Conservation (phyloP, 2,113 vertebrate species). For the Collichthys lucidus region DNA sequence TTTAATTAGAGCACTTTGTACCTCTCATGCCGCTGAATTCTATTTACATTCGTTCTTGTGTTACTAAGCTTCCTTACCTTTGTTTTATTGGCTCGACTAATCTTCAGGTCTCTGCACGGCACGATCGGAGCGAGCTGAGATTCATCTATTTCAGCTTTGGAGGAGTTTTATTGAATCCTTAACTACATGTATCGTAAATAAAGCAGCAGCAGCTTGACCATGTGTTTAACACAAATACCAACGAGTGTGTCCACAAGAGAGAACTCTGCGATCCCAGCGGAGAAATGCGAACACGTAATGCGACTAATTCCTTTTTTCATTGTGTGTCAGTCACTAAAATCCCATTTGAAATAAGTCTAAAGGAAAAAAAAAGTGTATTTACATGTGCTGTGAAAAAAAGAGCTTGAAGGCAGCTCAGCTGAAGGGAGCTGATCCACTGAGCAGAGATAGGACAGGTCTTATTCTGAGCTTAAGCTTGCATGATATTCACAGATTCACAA, state of each 20-base stretch:
- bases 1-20: conserved; percentile 81
- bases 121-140: conserved; percentile 25
- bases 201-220: not conserved
- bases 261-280: conserved; percentile 20
- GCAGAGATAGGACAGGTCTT: conserved; percentile 54
- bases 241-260: not conserved
- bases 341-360: conserved; percentile 53
- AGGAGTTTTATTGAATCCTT: conserved; percentile 7
- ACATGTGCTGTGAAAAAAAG: conserved; percentile 64
- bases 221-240: not conserved
- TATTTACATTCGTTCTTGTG: conserved; percentile 71
- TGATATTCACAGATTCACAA: conserved; percentile 44
- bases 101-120: conserved; percentile 34
- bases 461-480: conserved; percentile 41
- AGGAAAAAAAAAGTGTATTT: conserved; percentile 39
- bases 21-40: conserved; percentile 68
- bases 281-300: conserved; percentile 9
- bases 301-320: conserved; percentile 36
- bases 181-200: not conserved
- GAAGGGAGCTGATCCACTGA: conserved; percentile 64
- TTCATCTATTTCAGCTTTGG: conserved; percentile 19
- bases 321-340: conserved; percentile 64
- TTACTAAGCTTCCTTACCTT: conserved; percentile 59
- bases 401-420: conserved; percentile 68
- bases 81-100: conserved; percentile 51